Conservation (phyloP, 2,113 vertebrate species). For the Myanophis thanlyinensis region DNA sequence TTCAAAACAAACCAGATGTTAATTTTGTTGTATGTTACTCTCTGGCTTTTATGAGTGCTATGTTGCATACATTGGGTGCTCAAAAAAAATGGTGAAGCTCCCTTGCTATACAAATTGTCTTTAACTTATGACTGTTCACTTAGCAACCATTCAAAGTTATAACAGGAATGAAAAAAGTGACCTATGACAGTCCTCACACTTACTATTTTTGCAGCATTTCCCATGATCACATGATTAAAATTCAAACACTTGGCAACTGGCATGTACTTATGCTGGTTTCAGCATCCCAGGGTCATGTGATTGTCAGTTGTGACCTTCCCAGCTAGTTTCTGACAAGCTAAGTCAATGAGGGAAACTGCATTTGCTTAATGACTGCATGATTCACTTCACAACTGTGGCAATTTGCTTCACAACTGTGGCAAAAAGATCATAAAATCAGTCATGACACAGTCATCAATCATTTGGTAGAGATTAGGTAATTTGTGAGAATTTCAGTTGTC, state of each 20-base stretch:
- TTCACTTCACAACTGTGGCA: neutral
- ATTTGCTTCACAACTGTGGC: neutral
- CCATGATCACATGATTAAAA: neutral
- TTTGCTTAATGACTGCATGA: neutral
- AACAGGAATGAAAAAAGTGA: neutral
- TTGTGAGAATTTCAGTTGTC: neutral
- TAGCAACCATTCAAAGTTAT: neutral
- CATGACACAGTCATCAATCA: neutral
- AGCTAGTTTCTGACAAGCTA: neutral
- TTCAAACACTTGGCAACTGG: neutral
- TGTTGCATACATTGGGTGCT: neutral
- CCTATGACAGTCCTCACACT: neutral
- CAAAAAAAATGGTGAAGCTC: neutral
- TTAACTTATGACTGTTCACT: neutral
- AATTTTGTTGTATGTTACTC: neutral
- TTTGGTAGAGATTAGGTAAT: neutral
- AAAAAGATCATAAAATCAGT: neutral
- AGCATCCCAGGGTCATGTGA: neutral
- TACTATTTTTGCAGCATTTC: neutral
- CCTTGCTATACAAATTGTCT: neutral
- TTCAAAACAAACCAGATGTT: neutral
- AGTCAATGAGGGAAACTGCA: neutral
- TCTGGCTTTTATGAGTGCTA: neutral
- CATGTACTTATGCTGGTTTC: neutral
- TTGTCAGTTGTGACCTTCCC: neutral